Conservation (phyloP, 2,113 vertebrate species). For the Zosterops pallidus region DNA sequence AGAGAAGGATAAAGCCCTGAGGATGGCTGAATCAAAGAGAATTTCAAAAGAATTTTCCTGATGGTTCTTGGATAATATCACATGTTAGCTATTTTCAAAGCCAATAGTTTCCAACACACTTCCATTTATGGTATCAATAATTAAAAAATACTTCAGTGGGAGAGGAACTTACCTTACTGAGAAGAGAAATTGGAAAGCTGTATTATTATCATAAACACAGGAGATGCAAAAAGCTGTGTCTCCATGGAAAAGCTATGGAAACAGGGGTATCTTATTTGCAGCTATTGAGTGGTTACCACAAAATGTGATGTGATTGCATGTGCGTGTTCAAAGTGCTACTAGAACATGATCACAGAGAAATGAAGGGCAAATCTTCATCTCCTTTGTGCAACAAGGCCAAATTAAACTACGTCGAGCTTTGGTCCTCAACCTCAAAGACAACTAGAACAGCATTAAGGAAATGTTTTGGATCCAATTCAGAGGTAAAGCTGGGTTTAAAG, state of each 20-base stretch:
- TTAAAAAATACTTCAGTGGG: constrained; percentile 59
- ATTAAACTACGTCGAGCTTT: not conserved
- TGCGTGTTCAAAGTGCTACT: not conserved
- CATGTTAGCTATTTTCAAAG: constrained; percentile 68
- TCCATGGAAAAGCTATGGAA: constrained; percentile 61
- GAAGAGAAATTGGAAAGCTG: constrained; percentile 40
- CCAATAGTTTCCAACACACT: constrained; percentile 61
- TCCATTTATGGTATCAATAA: constrained; percentile 69
- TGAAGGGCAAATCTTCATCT: not conserved
- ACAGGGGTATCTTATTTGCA: constrained; percentile 36
- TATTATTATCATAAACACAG: constrained; percentile 36
- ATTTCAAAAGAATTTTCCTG: constrained; percentile 68
- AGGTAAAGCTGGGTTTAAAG: constrained; percentile 1
- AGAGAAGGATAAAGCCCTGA: constrained; percentile 56
- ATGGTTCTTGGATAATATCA: constrained; percentile 63
- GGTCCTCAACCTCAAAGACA: not conserved
- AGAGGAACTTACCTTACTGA: constrained; percentile 51
- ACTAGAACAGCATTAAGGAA: not conserved
- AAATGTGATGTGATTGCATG: not conserved
- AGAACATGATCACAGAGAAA: not conserved
- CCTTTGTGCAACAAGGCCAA: not conserved
- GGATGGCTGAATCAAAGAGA: constrained; percentile 62
- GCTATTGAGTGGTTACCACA: constrained; percentile 6
- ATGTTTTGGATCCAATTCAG: not conserved
- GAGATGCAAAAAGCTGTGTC: constrained; percentile 58